Evolutionary conservation across 2,797 vertebrate species (phyloP).

Genomic region (Harpagifer antarcticus): DNA sequence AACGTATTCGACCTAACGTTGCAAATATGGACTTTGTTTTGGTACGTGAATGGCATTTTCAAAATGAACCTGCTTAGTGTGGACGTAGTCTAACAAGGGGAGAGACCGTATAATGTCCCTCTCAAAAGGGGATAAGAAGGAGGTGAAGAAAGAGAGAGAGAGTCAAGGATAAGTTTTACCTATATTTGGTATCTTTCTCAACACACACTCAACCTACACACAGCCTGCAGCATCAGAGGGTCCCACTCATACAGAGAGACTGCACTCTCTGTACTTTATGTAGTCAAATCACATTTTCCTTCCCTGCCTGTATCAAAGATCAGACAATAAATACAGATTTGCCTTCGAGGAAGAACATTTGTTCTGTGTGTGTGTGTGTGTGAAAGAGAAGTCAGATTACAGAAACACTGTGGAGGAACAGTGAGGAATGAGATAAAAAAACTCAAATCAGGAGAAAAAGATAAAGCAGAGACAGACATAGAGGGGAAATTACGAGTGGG

Average conservation of each 20-base stretch:
- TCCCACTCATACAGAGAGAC: slow-evolving; percentile 13
- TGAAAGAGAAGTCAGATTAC: slow-evolving; percentile 15
- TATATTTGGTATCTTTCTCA: slow-evolving; percentile 20
- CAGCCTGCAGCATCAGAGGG: background rate
- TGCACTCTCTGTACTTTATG: slow-evolving; percentile 24
- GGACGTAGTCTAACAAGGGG: background rate
- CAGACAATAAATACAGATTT: slow-evolving; percentile 34
- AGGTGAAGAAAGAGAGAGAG: slow-evolving; percentile 13
- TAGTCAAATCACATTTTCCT: slow-evolving; percentile 39
- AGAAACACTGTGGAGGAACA: slow-evolving; percentile 13
- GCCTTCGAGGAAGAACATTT: slow-evolving; percentile 32
- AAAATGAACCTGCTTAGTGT: slow-evolving; percentile 10
- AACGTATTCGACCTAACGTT: background rate
- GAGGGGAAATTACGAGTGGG: slow-evolving; percentile 1
- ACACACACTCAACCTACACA: background rate
- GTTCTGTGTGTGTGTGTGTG: slow-evolving; percentile 2
- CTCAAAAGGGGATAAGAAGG: background rate
- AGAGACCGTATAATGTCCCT: background rate
- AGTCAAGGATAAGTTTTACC: slow-evolving; percentile 6
- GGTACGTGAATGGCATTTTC: background rate
- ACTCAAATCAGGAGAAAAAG: slow-evolving; percentile 2
- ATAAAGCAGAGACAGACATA: slow-evolving; percentile 24
- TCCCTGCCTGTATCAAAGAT: slow-evolving; percentile 37
- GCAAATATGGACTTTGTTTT: background rate
- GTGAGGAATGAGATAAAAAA: slow-evolving; percentile 3